These are phyloP conservation scores for Melanotaenia nigrans DNA, from an alignment of 2,797 vertebrate genomes.

Conservation along the genomic window DNA sequence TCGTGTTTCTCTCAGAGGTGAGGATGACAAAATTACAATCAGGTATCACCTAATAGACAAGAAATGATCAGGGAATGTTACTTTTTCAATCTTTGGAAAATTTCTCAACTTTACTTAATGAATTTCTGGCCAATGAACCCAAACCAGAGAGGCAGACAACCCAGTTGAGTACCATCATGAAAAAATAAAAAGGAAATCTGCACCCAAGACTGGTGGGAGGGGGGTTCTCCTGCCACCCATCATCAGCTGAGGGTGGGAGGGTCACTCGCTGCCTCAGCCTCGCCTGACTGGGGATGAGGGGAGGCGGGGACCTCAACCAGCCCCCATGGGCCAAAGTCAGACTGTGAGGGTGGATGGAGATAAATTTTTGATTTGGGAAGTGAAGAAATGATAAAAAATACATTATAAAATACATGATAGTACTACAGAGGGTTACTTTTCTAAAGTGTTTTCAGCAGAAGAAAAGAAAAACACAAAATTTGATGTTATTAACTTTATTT, in stretches of 20 bases:
- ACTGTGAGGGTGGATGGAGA: constrained; percentile 44
- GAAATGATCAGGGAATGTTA: too few species aligned
- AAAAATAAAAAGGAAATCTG: constrained; percentile 78
- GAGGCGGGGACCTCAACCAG: constrained; percentile 21
- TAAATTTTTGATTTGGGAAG: constrained; percentile 71
- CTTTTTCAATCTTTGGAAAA: too few species aligned
- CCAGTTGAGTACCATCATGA: constrained; percentile 70
- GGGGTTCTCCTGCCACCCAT: constrained; percentile 41
- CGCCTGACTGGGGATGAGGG: constrained; percentile 11
- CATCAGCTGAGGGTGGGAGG: constrained; percentile 24
- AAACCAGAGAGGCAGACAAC: constrained; percentile 21
- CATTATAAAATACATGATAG: constrained; percentile 63
- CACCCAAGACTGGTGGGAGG: constrained; percentile 47
- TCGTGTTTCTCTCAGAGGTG: too few species aligned
- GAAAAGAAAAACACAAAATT: not conserved
- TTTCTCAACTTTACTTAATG: too few species aligned
- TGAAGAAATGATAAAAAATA: constrained; percentile 64
- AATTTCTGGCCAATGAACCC: not conserved
- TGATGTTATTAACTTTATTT: not conserved
- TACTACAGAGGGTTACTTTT: constrained; percentile 33
- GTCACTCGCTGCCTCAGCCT: constrained; percentile 4
- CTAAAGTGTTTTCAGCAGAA: not conserved
- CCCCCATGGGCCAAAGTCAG: constrained; percentile 55
- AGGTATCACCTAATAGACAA: too few species aligned
- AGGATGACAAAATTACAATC: too few species aligned